Evolutionary conservation across 1,140 invertebrate genomes (phyloP), one percentile per base, ranked within the genome.

Genomic region (Grapholita molesta): DNA sequence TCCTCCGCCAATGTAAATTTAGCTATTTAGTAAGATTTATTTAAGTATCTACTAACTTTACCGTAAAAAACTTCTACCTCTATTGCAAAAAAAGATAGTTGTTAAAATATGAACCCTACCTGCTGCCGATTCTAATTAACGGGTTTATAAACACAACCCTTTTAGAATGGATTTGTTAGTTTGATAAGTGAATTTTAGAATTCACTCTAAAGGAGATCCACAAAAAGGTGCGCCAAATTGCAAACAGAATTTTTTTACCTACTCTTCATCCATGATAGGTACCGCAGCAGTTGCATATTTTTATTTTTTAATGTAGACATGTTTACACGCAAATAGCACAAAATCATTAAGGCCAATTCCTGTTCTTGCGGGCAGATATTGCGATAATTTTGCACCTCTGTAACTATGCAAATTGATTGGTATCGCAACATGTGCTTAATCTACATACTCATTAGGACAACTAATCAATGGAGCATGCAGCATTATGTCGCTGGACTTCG

Each of bases 331-430:
- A 32, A 25, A 61, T 61, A 30, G 55, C 24, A 21, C 55, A 30
- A 28, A 30, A 32, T 61, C 12, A 61, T 61, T 61, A 61, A 61
- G 55, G 55, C 55, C 55, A 61, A 61, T 61, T 61, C 55, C 55
- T 61, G 55, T 61, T 61, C 28, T 28, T 61, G 55, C 55, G 12
- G 7, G 24, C 55, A 61, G 55, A 61, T 61, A 61, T 61, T 61
- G 55, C 55, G 55, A 61, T 32, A 61, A 61, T 30, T 25, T 61
- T 61, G 55, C 55, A 32, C 55, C 28, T 61, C 25, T 61, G 28
- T 61, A 61, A 61, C 55, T 61, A 61, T 61, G 55, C 55, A 61
- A 61, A 61, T 61, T 61, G 55, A 61, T 61, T 61, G 55, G 55
- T 61, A 61, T 61, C 24, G 55, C 55, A 61, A 61, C 55, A 15